A percentile compares a stretch with the other conserved stretches of the same genome.
Evolutionary conservation across 1,140 invertebrate species (phyloP).

Genomic region (Sitobion miscanthi): DNA sequence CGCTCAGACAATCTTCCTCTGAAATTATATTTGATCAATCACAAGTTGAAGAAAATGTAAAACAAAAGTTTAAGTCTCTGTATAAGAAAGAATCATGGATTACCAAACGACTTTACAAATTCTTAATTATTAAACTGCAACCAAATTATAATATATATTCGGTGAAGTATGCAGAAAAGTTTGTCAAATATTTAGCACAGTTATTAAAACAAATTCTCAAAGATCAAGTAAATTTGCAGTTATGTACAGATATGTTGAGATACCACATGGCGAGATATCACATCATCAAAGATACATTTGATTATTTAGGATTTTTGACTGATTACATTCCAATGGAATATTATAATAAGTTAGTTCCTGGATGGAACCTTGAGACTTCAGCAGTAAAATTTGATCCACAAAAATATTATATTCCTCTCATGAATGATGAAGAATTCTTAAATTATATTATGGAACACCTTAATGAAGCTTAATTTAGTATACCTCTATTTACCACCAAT

Average conservation of each 20-base stretch:
- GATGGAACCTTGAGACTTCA: not conserved
- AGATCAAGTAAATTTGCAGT: not conserved
- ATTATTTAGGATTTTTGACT: slow-evolving; percentile 38
- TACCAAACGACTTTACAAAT: slow-evolving; percentile 38
- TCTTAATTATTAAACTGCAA: not conserved
- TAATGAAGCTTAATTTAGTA: not conserved
- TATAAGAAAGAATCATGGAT: slow-evolving; percentile 50
- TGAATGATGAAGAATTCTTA: slow-evolving; percentile 45
- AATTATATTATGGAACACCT: not conserved
- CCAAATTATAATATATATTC: slow-evolving; percentile 43
- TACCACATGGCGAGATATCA: slow-evolving; percentile 41
- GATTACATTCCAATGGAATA: slow-evolving; percentile 25
- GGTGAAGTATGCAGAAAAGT: slow-evolving; percentile 29
- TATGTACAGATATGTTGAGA: slow-evolving; percentile 14
- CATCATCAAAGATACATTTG: slow-evolving; percentile 31
- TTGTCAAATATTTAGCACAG: slow-evolving; percentile 29
- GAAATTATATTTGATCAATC: not conserved
- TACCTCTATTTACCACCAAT: too few relatives aligned
- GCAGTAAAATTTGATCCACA: slow-evolving; percentile 25
- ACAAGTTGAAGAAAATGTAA: slow-evolving; percentile 4
- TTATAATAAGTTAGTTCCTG: slow-evolving; percentile 31
- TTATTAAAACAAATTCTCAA: not conserved
- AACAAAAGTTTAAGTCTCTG: slow-evolving; percentile 18
- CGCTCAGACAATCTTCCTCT: not conserved
- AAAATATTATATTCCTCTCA: slow-evolving; percentile 7